These are phyloP conservation scores for Spodoptera littoralis DNA, from an alignment of 2,888 invertebrate genomes.

Conservation along the genomic window DNA sequence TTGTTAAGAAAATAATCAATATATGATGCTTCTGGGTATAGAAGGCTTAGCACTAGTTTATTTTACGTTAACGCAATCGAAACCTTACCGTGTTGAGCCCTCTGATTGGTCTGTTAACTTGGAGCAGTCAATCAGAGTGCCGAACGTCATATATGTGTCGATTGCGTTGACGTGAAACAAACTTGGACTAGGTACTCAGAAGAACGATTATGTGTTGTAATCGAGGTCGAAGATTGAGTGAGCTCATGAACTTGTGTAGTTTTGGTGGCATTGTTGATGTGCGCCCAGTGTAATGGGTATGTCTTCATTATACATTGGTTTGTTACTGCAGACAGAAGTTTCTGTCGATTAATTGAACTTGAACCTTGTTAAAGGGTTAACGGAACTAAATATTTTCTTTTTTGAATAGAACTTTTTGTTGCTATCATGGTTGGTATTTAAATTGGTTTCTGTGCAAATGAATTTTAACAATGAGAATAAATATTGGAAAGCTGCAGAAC, in stretches of 20 bases:
- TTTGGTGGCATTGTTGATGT: conserved; percentile 37
- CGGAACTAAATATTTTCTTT: conserved; percentile 3
- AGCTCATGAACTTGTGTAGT: conserved; percentile 44
- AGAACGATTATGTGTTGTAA: conserved; percentile 30
- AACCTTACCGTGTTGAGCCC: too few relatives aligned
- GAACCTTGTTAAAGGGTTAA: conserved; percentile 14
- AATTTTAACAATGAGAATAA: too few relatives aligned
- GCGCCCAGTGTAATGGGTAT: conserved; percentile 15
- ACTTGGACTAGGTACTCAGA: too few relatives aligned
- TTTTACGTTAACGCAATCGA: too few relatives aligned
- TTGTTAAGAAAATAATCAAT: conserved; percentile 72
- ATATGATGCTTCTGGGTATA: conserved; percentile 45
- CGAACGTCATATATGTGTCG: too few relatives aligned
- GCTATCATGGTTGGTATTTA: background rate
- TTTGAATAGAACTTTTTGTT: background rate
- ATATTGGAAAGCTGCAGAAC: too few relatives aligned
- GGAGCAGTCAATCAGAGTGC: too few relatives aligned
- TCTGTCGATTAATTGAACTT: conserved; percentile 26
- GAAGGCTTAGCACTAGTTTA: too few relatives aligned
- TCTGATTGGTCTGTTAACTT: too few relatives aligned
- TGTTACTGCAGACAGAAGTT: conserved; percentile 2
- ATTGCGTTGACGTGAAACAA: too few relatives aligned
- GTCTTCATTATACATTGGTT: conserved; percentile 37
- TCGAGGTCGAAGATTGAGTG: conserved; percentile 38
- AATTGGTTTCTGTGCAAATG: too few relatives aligned